phyloP scores from a whole-genome alignment of 2,888 invertebrate species.

The Nematopogon swammerdamellus region DNA sequence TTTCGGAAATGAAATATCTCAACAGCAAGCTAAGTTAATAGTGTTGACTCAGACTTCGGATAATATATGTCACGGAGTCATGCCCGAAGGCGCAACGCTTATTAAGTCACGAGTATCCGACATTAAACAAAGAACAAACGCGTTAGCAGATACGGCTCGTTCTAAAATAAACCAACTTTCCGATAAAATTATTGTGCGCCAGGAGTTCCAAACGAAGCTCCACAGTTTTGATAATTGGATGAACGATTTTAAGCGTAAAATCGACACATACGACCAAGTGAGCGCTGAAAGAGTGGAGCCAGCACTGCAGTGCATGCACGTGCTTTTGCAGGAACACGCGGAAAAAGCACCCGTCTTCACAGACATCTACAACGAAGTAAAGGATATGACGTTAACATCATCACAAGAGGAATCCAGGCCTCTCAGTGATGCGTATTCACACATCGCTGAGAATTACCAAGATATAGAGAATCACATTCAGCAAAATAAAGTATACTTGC shows the following conservation, averaged over 20 bases:
- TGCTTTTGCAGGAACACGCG: constrained; percentile 78
- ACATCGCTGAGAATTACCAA: constrained; percentile 74
- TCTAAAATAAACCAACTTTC: constrained; percentile 76
- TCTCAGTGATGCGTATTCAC: constrained; percentile 72
- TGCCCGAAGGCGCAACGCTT: constrained; percentile 71
- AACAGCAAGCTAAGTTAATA: constrained; percentile 80
- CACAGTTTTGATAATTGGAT: constrained; percentile 80
- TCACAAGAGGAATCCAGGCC: constrained; percentile 72
- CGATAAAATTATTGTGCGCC: constrained; percentile 75
- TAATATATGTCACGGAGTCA: constrained; percentile 71
- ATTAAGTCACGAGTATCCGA: constrained; percentile 71
- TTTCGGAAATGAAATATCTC: constrained; percentile 79
- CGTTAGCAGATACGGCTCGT: constrained; percentile 73
- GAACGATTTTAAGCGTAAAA: constrained; percentile 65
- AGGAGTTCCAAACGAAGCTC: constrained; percentile 79
- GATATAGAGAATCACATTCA: constrained; percentile 69
- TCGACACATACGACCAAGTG: constrained; percentile 77
- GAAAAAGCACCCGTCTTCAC: constrained; percentile 78
- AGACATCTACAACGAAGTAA: constrained; percentile 79
- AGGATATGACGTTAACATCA: constrained; percentile 66
- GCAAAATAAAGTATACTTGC: constrained; percentile 69
- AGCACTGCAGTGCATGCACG: constrained; percentile 74
- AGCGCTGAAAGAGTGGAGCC: constrained; percentile 78
- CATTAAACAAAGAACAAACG: constrained; percentile 70
- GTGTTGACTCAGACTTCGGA: constrained; percentile 77